These are phyloP conservation scores for Raja brachyura DNA, from an alignment of 2,113 vertebrate genomes.

Conservation along the genomic window DNA sequence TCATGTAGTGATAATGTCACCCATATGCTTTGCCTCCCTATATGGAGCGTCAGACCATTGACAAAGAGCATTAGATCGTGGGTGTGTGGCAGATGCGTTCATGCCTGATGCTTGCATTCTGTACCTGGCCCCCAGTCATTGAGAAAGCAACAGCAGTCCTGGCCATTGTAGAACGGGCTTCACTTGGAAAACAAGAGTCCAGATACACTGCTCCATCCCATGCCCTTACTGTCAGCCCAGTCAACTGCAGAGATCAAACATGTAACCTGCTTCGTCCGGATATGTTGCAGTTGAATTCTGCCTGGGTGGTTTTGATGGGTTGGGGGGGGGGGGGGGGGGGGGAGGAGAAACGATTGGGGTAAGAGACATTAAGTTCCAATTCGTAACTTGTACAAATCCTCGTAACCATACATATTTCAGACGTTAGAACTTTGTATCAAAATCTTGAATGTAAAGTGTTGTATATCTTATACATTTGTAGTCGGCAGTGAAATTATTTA, in stretches of 20 bases:
- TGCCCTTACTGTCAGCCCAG: too few relatives aligned
- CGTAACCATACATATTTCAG: background rate
- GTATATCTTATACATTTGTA: background rate
- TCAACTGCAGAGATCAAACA: background rate
- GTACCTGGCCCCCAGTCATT: background rate
- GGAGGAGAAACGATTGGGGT: too few relatives aligned
- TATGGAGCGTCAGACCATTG: background rate
- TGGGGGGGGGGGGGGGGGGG: background rate
- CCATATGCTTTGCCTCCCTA: background rate
- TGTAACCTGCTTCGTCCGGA: background rate
- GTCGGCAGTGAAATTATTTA: background rate
- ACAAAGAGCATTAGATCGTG: background rate
- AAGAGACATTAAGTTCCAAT: background rate
- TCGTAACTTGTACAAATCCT: background rate
- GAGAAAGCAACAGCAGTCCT: background rate
- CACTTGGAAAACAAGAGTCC: too few relatives aligned
- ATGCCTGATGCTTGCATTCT: background rate
- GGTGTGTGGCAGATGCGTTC: background rate
- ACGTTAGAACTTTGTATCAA: background rate
- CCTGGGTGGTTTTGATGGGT: background rate
- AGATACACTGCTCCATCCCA: too few relatives aligned
- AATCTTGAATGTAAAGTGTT: slow-evolving; percentile 1
- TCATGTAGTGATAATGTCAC: background rate
- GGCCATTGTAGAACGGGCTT: background rate
- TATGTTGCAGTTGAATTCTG: too few relatives aligned